Evolutionary conservation across 2,113 vertebrate species (phyloP).

Genomic region (Pavo muticus): DNA sequence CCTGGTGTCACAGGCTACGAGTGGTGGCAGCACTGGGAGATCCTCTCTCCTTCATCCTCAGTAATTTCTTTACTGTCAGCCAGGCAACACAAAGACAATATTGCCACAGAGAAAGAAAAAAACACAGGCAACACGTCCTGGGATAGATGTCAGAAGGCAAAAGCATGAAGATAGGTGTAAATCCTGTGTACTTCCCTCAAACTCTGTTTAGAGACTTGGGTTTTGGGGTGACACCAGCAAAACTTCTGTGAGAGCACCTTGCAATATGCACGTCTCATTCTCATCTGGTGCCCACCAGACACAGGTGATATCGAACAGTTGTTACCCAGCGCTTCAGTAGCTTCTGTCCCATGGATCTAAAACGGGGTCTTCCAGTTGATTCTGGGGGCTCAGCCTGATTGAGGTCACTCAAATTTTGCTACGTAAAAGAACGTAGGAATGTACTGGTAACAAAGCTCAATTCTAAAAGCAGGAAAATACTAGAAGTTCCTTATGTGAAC

Average conservation of each 20-base stretch:
- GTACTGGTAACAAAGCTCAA: neutral
- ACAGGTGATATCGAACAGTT: neutral
- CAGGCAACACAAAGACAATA: neutral
- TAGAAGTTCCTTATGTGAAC: neutral
- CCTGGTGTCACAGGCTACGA: neutral
- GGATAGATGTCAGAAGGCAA: neutral
- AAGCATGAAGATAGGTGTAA: neutral
- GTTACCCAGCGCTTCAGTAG: rapidly evolving
- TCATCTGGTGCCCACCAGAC: rapidly evolving
- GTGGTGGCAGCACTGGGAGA: neutral
- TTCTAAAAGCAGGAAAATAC: neutral
- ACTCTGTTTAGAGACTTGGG: neutral
- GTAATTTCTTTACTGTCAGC: neutral
- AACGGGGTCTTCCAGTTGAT: neutral
- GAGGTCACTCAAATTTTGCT: neutral
- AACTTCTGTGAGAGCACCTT: neutral
- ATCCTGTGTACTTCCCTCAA: neutral
- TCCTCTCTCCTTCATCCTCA: neutral
- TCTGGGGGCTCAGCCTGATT: neutral
- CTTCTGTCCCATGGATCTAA: neutral
- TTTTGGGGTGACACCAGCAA: neutral
- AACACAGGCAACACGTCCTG: rapidly evolving
- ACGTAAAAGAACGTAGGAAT: neutral
- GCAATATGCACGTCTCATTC: rapidly evolving
- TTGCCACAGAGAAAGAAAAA: neutral